Evolutionary conservation across 2,888 invertebrate genomes (phyloP).

Genomic region (Pollenia labialis): DNA sequence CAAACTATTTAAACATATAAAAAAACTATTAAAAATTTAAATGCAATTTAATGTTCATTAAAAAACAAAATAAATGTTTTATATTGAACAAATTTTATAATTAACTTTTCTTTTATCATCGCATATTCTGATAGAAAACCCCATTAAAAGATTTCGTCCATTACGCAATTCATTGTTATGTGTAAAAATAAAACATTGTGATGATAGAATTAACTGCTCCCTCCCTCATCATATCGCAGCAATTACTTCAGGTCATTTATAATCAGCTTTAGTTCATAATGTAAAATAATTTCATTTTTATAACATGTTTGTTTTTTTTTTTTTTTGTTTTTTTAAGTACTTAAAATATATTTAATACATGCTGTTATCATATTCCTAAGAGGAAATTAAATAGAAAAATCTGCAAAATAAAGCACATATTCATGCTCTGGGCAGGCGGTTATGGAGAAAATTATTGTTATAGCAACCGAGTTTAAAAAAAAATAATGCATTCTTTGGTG

Average conservation of each 20-base stretch:
- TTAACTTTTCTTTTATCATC: conserved; percentile 14
- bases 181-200: neutral
- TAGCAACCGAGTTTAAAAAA: neutral
- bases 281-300: conserved; percentile 20
- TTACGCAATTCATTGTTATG: neutral
- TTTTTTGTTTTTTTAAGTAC: neutral
- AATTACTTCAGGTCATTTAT: conserved; percentile 40
- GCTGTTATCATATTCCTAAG: conserved; percentile 58
- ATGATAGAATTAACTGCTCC: neutral
- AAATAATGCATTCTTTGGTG: too few relatives aligned
- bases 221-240: conserved; percentile 14
- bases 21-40: conserved; percentile 5
- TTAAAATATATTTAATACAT: conserved; percentile 28
- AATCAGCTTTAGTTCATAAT: conserved; percentile 35
- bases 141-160: neutral
- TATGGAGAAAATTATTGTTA: neutral
- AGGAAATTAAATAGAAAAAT: conserved; percentile 56
- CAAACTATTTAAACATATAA: neutral
- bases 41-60: neutral
- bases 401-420: neutral
- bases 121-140: neutral
- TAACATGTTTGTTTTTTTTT: neutral
- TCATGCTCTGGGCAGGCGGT: neutral
- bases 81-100: conserved; percentile 23
- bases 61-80: neutral